Evolutionary conservation across 2,888 invertebrate species (phyloP).

Genomic region (Callinectes sapidus): DNA sequence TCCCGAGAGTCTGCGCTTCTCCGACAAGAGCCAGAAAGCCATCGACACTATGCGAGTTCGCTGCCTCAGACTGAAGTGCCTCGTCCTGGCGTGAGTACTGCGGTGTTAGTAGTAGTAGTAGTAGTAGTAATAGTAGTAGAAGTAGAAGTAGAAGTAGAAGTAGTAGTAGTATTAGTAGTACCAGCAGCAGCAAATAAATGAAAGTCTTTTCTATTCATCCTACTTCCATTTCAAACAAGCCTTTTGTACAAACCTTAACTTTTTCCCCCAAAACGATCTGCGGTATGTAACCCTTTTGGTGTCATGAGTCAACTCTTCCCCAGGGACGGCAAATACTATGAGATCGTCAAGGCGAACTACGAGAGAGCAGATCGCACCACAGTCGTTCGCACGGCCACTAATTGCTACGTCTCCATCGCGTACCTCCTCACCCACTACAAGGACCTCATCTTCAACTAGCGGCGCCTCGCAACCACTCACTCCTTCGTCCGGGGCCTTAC

Average conservation of each 20-base stretch:
- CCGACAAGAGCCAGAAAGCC: constrained; percentile 99
- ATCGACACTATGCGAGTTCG: constrained; percentile 97
- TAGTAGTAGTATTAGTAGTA: neutral
- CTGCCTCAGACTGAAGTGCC: constrained; percentile 92
- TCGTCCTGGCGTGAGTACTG: constrained; percentile 87
- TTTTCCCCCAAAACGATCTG: too few relatives aligned
- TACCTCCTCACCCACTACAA: constrained; percentile 94
- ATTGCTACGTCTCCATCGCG: constrained; percentile 95
- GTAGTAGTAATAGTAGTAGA: neutral
- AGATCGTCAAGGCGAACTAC: constrained; percentile 99
- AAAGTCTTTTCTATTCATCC: neutral
- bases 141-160: neutral
- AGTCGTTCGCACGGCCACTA: constrained; percentile 96
- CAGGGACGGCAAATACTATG: constrained; percentile 99
- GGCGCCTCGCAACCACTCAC: neutral
- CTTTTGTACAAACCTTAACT: neutral
- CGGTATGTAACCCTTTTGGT: too few relatives aligned
- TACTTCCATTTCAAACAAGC: neutral
- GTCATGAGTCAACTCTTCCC: constrained; percentile 74
- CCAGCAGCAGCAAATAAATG: neutral
- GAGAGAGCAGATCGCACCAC: constrained; percentile 97
- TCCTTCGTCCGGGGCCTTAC: neutral
- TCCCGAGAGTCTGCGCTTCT: constrained; percentile 97
- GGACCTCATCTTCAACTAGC: constrained; percentile 82
- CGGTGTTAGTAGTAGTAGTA: neutral